Evolutionary conservation across 2,888 invertebrate genomes (phyloP).

Genomic region (Deilephila porcellus): DNA sequence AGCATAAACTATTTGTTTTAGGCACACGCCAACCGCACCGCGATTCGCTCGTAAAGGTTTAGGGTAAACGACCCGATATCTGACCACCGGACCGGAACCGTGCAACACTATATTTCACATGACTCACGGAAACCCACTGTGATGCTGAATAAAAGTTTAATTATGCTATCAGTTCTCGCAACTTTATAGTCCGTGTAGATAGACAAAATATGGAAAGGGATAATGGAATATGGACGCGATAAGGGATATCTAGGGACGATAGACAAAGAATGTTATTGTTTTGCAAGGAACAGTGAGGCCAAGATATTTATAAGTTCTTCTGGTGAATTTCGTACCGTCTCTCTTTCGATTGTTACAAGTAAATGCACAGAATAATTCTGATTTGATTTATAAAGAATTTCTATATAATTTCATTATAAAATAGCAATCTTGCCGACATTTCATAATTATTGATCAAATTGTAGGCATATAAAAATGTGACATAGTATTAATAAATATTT

Average conservation of each 20-base stretch:
- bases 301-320: neutral
- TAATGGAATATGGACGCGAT: conserved; percentile 11
- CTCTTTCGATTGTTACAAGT: too few species aligned
- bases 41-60: conserved; percentile 28
- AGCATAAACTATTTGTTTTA: conserved; percentile 25
- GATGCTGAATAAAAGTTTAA: conserved; percentile 20
- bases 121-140: conserved; percentile 20
- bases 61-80: conserved; percentile 34
- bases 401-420: neutral
- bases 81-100: conserved; percentile 26
- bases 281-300: neutral
- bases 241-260: conserved; percentile 2
- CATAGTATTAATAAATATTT: conserved; percentile 6
- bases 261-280: neutral
- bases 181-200: conserved; percentile 6
- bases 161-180: conserved; percentile 23
- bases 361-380: too few species aligned
- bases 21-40: conserved; percentile 22
- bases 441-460: neutral
- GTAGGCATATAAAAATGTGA: neutral
- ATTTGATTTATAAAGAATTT: too few species aligned
- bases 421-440: neutral
- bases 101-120: conserved; percentile 27
- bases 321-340: too few species aligned
- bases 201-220: conserved; percentile 16